Evolutionary conservation across 2,888 invertebrate species (phyloP), one percentile per base, ranked within the genome.

Genomic region (Lobophora halterata): DNA sequence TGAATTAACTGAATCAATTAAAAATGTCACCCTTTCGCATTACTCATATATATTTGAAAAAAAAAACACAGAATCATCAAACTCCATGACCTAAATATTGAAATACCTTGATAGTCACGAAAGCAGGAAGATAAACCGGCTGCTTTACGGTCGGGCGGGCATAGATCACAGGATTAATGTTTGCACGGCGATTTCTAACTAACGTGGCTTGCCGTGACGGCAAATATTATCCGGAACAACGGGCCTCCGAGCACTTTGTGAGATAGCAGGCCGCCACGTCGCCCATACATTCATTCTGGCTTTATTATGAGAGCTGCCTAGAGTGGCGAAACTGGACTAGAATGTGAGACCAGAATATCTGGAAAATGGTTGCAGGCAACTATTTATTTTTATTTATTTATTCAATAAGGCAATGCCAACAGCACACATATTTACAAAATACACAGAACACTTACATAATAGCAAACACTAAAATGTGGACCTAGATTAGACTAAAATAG

Each of bases 161-260:
- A 54, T 61, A 61, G 52, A 60, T 65, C 61, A 62, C 40, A 36
- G 56, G 59, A 62, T 65, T 62, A 65, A 59, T 59, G 56, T 58
- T 55, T 54, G 53, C 58, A 55, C 46, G 49, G 51, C 44, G 35
- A 49, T 62, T 53, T 40, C 55, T 51, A 53, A 51, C 53, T 45
- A 52, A 41, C 41, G 49, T 46, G 46, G 41, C 37, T 43, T 47
- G 36, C 42, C 30, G 44, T 46, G 40, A 45, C 36, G 39, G 48
- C 46, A 53, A 54, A 57, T 54, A 55, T 55, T 49, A 51, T 42
- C 45, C 47, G 40, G 36, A 8, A 46, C 49, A 48, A 46, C 40
- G 48, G 32, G 43, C 27, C 36, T 46, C 39, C 39, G 30, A 45
- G 52, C 44, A 44, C 41, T 49, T 36, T 41, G 37, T 27, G 41